These are phyloP conservation scores for Meta bourneti DNA, from an alignment of 2,888 invertebrate genomes.

Conservation along the genomic window DNA sequence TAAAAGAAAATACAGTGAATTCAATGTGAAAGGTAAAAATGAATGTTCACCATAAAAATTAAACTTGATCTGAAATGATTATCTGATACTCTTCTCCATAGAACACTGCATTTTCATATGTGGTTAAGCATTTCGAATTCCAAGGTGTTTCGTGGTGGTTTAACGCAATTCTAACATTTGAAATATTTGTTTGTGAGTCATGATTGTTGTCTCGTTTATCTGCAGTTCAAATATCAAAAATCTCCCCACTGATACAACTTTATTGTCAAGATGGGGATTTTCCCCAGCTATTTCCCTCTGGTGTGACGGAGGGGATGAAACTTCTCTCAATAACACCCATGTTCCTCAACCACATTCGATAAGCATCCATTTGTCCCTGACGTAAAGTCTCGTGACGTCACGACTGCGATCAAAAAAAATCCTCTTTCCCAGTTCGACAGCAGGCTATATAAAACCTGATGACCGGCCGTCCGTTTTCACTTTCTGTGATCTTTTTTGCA, in stretches of 20 bases:
- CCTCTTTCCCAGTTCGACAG: neutral
- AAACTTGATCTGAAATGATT: too few relatives aligned
- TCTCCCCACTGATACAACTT: neutral
- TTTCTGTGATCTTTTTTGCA: constrained; percentile 60
- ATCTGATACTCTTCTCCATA: too few relatives aligned
- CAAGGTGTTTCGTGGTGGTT: neutral
- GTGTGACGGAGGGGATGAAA: constrained; percentile 47
- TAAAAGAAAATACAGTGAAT: too few relatives aligned
- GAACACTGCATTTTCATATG: neutral
- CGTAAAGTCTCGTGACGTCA: constrained; percentile 59
- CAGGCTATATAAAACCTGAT: constrained; percentile 62
- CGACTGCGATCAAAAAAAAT: constrained; percentile 16
- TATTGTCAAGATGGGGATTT: constrained; percentile 11
- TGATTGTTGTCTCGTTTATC: too few relatives aligned
- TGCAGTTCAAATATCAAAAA: neutral
- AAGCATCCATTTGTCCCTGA: constrained; percentile 52
- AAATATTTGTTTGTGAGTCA: neutral
- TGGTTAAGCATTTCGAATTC: neutral
- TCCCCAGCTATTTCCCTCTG: constrained; percentile 9
- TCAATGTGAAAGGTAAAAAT: too few relatives aligned
- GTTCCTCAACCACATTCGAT: constrained; percentile 39
- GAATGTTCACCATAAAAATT: too few relatives aligned
- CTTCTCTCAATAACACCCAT: constrained; percentile 34
- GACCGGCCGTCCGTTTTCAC: constrained; percentile 69
- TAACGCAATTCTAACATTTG: neutral